phyloP scores from a whole-genome alignment of 1,140 invertebrate genomes.

The Sarcophaga bullata region DNA sequence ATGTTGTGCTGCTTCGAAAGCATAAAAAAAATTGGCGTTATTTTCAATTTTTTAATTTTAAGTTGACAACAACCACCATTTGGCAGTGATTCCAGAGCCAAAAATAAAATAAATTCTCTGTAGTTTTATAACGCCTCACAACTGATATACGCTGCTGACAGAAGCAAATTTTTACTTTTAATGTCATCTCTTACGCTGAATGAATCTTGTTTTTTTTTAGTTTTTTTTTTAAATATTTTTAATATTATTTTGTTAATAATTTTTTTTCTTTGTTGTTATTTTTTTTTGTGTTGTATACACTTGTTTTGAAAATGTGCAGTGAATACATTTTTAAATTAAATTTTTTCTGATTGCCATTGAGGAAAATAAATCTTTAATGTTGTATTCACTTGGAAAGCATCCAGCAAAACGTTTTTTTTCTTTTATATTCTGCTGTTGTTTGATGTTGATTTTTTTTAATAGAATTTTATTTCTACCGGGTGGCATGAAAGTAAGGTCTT shows the following conservation, averaged over 20 bases:
- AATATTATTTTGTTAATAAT: no score
- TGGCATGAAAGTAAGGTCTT: no score
- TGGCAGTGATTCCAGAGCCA: slow-evolving; percentile 1
- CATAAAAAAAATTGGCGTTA: background rate
- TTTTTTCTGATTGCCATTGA: no score
- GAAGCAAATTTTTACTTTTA: background rate
- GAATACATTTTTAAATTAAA: no score
- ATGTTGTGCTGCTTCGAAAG: background rate
- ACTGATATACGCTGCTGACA: no score
- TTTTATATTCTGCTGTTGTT: no score
- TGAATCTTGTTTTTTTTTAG: background rate
- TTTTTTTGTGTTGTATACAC: background rate
- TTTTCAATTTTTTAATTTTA: background rate
- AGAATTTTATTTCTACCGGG: no score
- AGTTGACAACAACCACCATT: background rate
- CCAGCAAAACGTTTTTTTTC: background rate
- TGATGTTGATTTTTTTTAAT: no score
- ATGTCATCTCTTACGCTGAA: background rate
- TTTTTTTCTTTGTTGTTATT: background rate
- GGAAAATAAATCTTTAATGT: no score
- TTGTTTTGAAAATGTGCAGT: no score
- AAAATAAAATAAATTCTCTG: slow-evolving; percentile 5
- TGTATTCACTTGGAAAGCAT: background rate
- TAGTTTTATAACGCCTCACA: background rate
- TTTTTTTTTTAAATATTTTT: no score